Base-by-base conservation (phyloP, 2,888 invertebrate genomes). In the Apantesis nais region DNA sequence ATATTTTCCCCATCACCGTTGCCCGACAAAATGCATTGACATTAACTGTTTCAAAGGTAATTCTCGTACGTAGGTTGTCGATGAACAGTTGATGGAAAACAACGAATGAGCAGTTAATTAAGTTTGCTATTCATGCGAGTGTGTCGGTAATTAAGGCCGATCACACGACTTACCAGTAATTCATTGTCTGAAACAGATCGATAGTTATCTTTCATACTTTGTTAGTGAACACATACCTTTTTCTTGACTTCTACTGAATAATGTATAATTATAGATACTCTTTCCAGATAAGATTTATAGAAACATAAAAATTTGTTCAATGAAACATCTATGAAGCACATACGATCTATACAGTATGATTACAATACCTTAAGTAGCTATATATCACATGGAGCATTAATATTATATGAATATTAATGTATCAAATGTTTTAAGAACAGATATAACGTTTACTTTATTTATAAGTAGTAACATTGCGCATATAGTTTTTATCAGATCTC, bases 81-180 rank as follows among this genome's bases (percentile, higher is more conserved):
- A 70, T 71, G 71, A 78, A 82, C 72, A 74, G 52, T 76, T 61
- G 58, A 68, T 75, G 73, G 74, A 75, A 78, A 76, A 75, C 76
- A 74, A 72, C 66, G 44, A 82, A 87, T 79, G 77, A 77, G 78
- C 73, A 73, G 82, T 83, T 89, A 88, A 91, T 90, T 90, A 90
- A 88, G 88, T 85, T 87, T 86, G 87, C 88, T 86, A 88, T 88
- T 86, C 85, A 78, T 87, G 76, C 84, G 71, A 77, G 72, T 77
- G 77, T 80, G 82, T 74, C 72, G 76, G 81, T 85, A 87, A 88
- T 89, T 90, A 88, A 88, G 80, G 79, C 77, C 71, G 84, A 86
- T 91, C 90, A 87, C 90, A 91, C 89, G 88, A 87, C 88, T 86
- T 80, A 86, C 83, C 82, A 79, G 82, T 84, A 67, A 69, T 68